Evolutionary conservation across 23 tunicate species (phyloP).

Genomic region (Ascidia mentula): DNA sequence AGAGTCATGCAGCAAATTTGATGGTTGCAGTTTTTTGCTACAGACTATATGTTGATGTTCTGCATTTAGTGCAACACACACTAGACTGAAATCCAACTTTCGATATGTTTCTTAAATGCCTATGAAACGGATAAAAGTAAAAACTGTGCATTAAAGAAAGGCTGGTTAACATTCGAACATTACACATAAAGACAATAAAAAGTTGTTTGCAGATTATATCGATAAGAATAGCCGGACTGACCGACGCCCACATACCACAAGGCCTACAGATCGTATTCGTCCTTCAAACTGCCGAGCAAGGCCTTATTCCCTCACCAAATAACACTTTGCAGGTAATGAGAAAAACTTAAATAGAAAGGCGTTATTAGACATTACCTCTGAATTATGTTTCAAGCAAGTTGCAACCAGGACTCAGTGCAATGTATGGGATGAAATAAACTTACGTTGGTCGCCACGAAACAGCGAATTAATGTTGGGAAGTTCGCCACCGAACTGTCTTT

Average conservation of each 20-base stretch:
- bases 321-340: background rate
- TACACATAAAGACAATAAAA: too few relatives aligned
- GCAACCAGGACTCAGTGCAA: background rate
- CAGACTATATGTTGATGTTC: too few relatives aligned
- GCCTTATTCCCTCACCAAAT: background rate
- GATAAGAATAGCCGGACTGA: background rate
- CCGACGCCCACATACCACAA: background rate
- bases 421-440: background rate
- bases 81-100: too few relatives aligned
- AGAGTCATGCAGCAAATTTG: too few relatives aligned
- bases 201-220: background rate
- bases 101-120: too few relatives aligned
- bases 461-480: background rate
- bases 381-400: background rate
- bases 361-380: background rate
- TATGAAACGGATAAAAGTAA: too few relatives aligned
- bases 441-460: background rate
- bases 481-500: background rate
- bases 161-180: too few relatives aligned
- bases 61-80: too few relatives aligned
- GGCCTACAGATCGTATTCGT: background rate
- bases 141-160: too few relatives aligned
- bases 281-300: background rate
- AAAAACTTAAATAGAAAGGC: background rate
- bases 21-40: too few relatives aligned